Base-by-base conservation (phyloP, 1,140 invertebrate species). In the Nebria ingens region DNA sequence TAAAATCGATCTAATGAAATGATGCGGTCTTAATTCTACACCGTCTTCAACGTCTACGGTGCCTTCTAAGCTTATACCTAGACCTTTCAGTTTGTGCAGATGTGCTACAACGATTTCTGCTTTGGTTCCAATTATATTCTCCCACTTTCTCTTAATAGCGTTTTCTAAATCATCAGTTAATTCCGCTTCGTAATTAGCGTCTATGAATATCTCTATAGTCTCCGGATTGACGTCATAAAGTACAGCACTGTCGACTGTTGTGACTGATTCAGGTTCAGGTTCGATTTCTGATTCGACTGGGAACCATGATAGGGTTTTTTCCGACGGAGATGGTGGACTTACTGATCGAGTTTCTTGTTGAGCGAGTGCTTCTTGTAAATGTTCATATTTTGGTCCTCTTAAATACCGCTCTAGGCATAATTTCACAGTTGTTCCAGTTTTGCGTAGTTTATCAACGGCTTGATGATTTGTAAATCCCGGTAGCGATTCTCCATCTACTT, bases 11-110 rank as follows among this genome's bases (percentile, higher is more conserved):
- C 89, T 74, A 61, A 92, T 91, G 65, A 89, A 92, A 68, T 92
- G 85, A 78, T 93, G 83, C 63, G 89, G 83, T 66, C 89, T 76
- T 61, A 91, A 77, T 79, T 92, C 86, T 54, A 84, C 76, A 23
- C 88, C 89, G 58, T 85, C 83, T 71, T 90, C 86, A 13, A 91
- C 85, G 68, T 92, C 89, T 17, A 92, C 92, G 6, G 92, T 96
- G 25, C 92, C 93, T 73, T 96, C 92, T 56, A 96, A 75, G 69
- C 89, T 91, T 58, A 96, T 94, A 2, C 93, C 92, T 54, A 96
- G 75, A 52, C 91, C 91, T 62, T 85, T 83, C 59, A 91, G 81
- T 75, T 93, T 93, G 61, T 80, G 80, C 57, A 93, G 73, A 74
- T 91, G 86, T 58, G 88, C 86, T 62, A 92, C 83, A 62, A 87